These are phyloP conservation scores for Rhimphoctona megacephalus DNA, from an alignment of 2,888 invertebrate genomes.

Conservation along the genomic window DNA sequence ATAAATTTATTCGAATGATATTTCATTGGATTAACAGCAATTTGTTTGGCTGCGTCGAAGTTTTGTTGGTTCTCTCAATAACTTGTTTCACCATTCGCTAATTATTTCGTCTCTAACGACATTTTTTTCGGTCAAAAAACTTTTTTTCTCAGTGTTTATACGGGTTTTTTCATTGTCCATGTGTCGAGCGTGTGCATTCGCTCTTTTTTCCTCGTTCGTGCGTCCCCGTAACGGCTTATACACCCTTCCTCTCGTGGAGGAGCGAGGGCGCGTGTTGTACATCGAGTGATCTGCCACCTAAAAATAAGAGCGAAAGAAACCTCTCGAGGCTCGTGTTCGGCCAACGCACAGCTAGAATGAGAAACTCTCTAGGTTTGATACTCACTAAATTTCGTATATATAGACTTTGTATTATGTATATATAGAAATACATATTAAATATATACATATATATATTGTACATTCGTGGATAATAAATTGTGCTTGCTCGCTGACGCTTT, in stretches of 20 bases:
- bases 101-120: too few species aligned
- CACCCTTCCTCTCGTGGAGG: slow-evolving; percentile 10
- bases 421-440: slow-evolving; percentile 10
- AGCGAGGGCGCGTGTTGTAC: slow-evolving; percentile 54
- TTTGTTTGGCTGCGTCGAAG: too few species aligned
- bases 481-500: slow-evolving; percentile 60
- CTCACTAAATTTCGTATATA: slow-evolving; percentile 19
- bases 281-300: slow-evolving; percentile 62
- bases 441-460: slow-evolving; percentile 11
- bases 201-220: slow-evolving; percentile 21
- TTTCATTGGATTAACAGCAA: too few species aligned
- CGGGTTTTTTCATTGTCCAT: background rate
- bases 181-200: slow-evolving; percentile 1
- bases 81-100: too few species aligned
- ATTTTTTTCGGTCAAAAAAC: too few species aligned
- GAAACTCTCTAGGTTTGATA: slow-evolving; percentile 41
- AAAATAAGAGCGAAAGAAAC: slow-evolving; percentile 64
- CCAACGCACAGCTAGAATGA: slow-evolving; percentile 63
- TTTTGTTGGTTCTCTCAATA: too few species aligned
- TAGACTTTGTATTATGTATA: slow-evolving; percentile 22
- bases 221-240: slow-evolving; percentile 12
- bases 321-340: slow-evolving; percentile 53
- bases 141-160: background rate
- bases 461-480: slow-evolving; percentile 71
- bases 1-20: too few species aligned